Percentiles rank a stretch among this genome's conserved stretches.
Conservation (phyloP, 2,113 vertebrate genomes). For the Morone chrysops region DNA sequence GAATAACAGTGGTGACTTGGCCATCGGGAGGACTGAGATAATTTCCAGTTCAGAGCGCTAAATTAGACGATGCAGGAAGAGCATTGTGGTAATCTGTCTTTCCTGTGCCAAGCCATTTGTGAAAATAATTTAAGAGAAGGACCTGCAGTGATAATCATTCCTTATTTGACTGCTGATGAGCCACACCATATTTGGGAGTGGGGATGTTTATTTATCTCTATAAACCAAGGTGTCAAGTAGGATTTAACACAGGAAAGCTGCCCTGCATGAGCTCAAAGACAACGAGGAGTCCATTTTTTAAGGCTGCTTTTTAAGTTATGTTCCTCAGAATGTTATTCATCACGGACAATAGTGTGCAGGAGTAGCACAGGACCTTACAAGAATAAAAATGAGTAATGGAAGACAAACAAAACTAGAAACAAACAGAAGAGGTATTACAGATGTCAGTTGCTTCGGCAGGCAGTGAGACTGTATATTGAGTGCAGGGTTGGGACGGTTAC, state of each 20-base stretch:
- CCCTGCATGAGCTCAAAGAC: background rate
- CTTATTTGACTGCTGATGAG: slow-evolving; percentile 50
- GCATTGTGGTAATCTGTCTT: slow-evolving; percentile 31
- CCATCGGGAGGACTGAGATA: slow-evolving; percentile 28
- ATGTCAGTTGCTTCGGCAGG: background rate
- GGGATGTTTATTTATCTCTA: slow-evolving; percentile 28
- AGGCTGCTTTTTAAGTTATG: background rate
- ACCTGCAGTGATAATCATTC: slow-evolving; percentile 42
- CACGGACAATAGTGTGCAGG: background rate
- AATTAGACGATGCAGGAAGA: slow-evolving; percentile 24
- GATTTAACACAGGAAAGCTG: slow-evolving; percentile 1
- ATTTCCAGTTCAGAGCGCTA: slow-evolving; percentile 29
- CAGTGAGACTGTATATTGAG: too few relatives aligned
- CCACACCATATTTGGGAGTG: background rate
- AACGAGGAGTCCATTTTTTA: background rate
- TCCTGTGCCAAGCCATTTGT: slow-evolving; percentile 46
- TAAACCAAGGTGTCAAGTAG: slow-evolving; percentile 23
- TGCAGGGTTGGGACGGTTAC: too few relatives aligned
- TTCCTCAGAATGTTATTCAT: background rate
- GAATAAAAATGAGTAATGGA: background rate
- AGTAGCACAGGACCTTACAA: background rate
- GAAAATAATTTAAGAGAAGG: slow-evolving; percentile 50
- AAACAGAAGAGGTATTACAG: background rate
- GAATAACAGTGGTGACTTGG: slow-evolving; percentile 15
- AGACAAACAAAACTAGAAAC: background rate